Percentiles rank a stretch among this genome's conserved stretches.
Conservation (phyloP, 1,140 invertebrate species). For the Penaeus vannamei region DNA sequence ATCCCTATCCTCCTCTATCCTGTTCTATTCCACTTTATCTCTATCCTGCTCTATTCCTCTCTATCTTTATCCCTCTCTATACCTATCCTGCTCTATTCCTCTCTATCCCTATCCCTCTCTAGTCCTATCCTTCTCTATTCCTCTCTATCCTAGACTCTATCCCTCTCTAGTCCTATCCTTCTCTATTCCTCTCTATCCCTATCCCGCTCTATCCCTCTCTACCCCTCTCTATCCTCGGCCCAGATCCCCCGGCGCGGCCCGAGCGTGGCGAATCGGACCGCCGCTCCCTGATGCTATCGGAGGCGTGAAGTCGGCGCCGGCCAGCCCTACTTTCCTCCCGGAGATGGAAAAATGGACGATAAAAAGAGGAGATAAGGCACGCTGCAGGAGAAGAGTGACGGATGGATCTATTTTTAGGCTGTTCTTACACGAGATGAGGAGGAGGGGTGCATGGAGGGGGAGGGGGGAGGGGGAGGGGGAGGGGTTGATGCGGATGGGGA, state of each 20-base stretch:
- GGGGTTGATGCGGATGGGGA: background rate
- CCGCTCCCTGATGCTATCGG: background rate
- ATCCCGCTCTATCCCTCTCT: background rate
- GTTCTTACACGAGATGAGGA: background rate
- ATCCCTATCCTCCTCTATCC: background rate
- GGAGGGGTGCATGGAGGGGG: background rate
- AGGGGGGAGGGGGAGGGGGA: background rate
- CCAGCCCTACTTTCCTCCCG: no score
- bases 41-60: background rate
- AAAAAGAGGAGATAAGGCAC: no score
- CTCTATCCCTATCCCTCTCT: slow-evolving; percentile 28
- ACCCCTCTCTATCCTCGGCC: background rate
- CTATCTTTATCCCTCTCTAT: no score
- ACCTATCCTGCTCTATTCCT: background rate
- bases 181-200: slow-evolving; percentile 1
- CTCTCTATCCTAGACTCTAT: background rate
- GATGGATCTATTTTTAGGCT: background rate
- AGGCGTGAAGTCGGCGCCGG: background rate
- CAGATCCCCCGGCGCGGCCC: background rate
- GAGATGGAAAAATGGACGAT: no score
- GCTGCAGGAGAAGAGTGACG: no score
- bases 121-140: no score
- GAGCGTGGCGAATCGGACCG: background rate
- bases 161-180: background rate
- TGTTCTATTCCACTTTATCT: no score